Evolutionary conservation across 2,113 vertebrate species (phyloP).

Genomic region (Morone saxatilis): DNA sequence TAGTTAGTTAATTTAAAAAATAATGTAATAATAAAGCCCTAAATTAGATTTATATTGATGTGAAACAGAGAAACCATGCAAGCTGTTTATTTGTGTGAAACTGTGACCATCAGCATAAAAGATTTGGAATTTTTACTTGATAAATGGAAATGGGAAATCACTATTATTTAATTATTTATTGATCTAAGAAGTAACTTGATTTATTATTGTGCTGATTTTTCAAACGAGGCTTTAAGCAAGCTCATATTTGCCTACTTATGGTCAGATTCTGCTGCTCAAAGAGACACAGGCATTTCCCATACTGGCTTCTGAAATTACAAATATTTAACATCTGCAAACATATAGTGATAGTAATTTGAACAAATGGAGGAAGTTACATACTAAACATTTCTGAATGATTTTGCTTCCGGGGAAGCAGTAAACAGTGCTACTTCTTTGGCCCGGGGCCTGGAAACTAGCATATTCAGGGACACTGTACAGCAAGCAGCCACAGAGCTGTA

Average conservation of each 20-base stretch:
- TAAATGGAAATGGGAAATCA: background rate
- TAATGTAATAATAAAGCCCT: too few relatives aligned
- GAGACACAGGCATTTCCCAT: too few relatives aligned
- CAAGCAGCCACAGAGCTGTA: constrained; percentile 23
- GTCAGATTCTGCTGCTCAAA: background rate
- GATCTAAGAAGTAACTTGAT: background rate
- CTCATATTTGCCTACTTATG: too few relatives aligned
- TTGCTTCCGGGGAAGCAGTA: constrained; percentile 16
- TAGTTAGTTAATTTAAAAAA: too few relatives aligned
- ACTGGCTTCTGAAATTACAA: background rate
- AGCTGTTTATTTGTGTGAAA: too few relatives aligned
- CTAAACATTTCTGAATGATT: constrained; percentile 15
- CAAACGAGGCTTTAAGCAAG: background rate
- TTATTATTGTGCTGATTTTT: background rate
- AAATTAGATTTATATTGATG: background rate
- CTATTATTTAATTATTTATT: background rate
- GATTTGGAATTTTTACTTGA: background rate
- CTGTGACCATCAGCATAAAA: too few relatives aligned
- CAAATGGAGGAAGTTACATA: constrained; percentile 12
- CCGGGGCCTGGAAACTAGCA: constrained; percentile 2
- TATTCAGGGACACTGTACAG: constrained; percentile 23
- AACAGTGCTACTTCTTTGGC: constrained; percentile 38
- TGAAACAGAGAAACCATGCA: background rate
- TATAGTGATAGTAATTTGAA: background rate
- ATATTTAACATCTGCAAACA: background rate